These are phyloP conservation scores for Aratinga solstitialis DNA, from an alignment of 2,797 vertebrate species.

Conservation along the genomic window DNA sequence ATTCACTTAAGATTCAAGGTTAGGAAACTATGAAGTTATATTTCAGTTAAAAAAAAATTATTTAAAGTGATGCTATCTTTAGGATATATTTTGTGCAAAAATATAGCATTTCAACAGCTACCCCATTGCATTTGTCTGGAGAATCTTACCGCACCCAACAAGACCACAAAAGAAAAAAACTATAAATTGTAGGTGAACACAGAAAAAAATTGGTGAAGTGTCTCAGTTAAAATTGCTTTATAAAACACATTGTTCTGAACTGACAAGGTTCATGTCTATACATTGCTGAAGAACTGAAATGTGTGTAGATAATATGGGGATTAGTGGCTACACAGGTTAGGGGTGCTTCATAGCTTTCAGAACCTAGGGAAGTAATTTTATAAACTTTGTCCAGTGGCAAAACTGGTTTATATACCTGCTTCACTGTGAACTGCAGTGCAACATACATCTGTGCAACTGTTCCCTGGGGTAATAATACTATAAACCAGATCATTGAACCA, in stretches of 20 bases:
- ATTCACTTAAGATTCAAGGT: background rate
- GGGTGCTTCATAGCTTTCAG: background rate
- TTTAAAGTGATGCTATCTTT: background rate
- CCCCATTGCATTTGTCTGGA: background rate
- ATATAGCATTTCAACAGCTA: background rate
- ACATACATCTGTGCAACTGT: background rate
- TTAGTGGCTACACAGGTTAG: background rate
- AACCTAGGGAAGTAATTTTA: background rate
- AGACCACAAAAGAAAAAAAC: background rate
- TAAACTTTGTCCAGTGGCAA: background rate
- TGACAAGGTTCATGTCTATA: background rate
- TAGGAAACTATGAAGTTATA: background rate
- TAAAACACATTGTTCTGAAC: background rate
- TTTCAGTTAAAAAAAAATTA: background rate
- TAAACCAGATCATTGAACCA: background rate
- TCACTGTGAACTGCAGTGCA: background rate
- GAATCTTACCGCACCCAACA: background rate
- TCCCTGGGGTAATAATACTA: background rate
- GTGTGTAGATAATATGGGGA: background rate
- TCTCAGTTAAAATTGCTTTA: background rate
- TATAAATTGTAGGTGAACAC: background rate
- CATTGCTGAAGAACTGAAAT: background rate
- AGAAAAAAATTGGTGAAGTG: background rate
- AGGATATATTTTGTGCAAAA: background rate
- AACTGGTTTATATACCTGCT: background rate